phyloP scores from a whole-genome alignment of 2,113 vertebrate genomes.

The Indri indri region DNA sequence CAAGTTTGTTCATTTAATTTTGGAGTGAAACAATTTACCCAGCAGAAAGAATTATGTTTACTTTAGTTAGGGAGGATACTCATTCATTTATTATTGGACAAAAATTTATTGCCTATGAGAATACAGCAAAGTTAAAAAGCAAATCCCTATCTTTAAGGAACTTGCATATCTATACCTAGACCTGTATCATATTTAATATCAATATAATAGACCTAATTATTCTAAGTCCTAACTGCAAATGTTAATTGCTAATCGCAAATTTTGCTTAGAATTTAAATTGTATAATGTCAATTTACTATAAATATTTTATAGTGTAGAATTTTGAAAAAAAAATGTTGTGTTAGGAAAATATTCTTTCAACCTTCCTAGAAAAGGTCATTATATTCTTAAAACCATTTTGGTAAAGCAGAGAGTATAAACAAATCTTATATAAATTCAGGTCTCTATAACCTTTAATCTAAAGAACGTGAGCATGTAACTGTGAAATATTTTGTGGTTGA shows the following conservation, averaged over 20 bases:
- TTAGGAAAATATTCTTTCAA: not conserved
- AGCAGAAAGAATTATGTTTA: not conserved
- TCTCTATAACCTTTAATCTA: not conserved
- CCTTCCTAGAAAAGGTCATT: not conserved
- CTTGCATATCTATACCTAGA: not conserved
- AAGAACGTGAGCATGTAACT: not conserved
- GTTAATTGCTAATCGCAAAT: not conserved
- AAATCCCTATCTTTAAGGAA: not conserved
- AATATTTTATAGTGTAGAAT: not conserved
- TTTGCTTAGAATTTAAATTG: not conserved
- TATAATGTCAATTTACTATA: not conserved
- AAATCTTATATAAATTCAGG: not conserved
- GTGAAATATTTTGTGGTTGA: not conserved
- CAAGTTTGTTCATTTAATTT: not conserved
- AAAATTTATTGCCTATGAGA: not conserved
- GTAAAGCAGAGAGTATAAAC: not conserved
- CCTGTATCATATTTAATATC: not conserved
- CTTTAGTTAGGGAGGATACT: not conserved
- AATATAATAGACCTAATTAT: not conserved
- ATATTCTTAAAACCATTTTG: not conserved
- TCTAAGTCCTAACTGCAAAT: not conserved
- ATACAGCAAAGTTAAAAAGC: not conserved
- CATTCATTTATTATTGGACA: not conserved
- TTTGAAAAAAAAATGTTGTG: not conserved
- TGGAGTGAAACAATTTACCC: not conserved